These are phyloP conservation scores for Lottia gigantea DNA, from an alignment of 2,888 invertebrate species.

Conservation along the genomic window DNA sequence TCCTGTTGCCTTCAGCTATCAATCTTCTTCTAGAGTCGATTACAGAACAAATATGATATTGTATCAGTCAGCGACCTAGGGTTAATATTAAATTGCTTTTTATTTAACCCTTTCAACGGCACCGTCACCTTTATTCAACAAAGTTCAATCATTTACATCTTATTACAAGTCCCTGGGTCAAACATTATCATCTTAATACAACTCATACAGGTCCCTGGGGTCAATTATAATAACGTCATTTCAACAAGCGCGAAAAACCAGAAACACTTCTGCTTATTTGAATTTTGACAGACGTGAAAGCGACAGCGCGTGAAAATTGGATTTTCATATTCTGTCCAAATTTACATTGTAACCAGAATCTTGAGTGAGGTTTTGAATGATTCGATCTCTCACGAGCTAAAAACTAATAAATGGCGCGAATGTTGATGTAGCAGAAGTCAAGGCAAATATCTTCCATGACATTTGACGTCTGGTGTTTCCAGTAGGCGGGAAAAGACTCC, in stretches of 20 bases:
- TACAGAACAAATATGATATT: too few relatives aligned
- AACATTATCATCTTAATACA: not conserved
- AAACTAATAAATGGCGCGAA: not conserved
- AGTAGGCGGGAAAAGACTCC: not conserved
- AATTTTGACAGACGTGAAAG: not conserved
- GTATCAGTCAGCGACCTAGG: too few relatives aligned
- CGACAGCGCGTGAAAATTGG: conserved; percentile 26
- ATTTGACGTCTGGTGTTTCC: conserved; percentile 1
- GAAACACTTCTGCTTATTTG: not conserved
- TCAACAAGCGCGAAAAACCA: not conserved
- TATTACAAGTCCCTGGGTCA: not conserved
- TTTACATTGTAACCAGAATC: conserved; percentile 30
- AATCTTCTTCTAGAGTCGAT: too few relatives aligned
- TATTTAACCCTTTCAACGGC: too few relatives aligned
- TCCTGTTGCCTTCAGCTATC: too few relatives aligned
- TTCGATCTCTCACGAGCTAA: not conserved
- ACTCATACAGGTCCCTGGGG: not conserved
- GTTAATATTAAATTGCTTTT: too few relatives aligned
- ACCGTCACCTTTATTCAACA: too few relatives aligned
- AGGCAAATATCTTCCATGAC: not conserved
- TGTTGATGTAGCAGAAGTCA: not conserved
- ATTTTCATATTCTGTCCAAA: conserved; percentile 33
- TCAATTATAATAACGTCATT: conserved; percentile 6
- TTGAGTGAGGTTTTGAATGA: conserved; percentile 1
- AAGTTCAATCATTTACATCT: not conserved